A percentile compares a stretch with the other conserved stretches of the same genome.
phyloP scores from a whole-genome alignment of 2,888 invertebrate species.

The Thereva nobilitata region DNA sequence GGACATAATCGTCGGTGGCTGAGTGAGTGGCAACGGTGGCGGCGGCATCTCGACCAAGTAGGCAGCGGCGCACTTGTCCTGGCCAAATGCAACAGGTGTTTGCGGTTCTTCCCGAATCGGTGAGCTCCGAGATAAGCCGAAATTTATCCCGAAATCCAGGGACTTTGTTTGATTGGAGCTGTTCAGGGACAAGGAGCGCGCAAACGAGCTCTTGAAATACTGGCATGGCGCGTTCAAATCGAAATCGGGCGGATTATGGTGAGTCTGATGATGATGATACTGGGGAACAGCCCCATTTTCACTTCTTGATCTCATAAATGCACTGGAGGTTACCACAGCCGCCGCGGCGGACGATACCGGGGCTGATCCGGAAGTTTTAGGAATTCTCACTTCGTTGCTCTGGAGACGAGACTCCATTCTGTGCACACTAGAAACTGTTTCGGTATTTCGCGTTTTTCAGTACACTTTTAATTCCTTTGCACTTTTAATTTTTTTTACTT shows the following conservation, averaged over 20 bases:
- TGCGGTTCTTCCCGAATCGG: constrained; percentile 33
- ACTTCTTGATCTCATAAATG: neutral
- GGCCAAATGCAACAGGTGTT: constrained; percentile 7
- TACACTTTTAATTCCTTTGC: neutral
- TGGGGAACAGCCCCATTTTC: constrained; percentile 2
- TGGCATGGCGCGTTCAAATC: constrained; percentile 58
- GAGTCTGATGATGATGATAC: too few species aligned
- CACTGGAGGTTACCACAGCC: neutral
- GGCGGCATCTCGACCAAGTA: constrained; percentile 18
- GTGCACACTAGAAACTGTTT: neutral
- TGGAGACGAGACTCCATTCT: constrained; percentile 42
- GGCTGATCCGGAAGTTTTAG: constrained; percentile 35
- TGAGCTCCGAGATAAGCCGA: constrained; percentile 35
- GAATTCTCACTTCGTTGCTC: constrained; percentile 43
- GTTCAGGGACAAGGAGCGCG: constrained; percentile 60
- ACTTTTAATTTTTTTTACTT: neutral
- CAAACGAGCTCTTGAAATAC: constrained; percentile 63
- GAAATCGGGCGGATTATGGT: constrained; percentile 49
- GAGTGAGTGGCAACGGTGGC: constrained; percentile 31
- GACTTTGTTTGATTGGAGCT: constrained; percentile 54
- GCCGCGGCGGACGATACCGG: neutral
- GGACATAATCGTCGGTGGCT: constrained; percentile 24
- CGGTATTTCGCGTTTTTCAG: neutral
- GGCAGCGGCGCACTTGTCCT: neutral
- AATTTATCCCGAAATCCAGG: constrained; percentile 53